A percentile compares a stretch with the other conserved stretches of the same genome.
Evolutionary conservation across 2,888 invertebrate species (phyloP).

Genomic region (Ochlodes sylvanus): DNA sequence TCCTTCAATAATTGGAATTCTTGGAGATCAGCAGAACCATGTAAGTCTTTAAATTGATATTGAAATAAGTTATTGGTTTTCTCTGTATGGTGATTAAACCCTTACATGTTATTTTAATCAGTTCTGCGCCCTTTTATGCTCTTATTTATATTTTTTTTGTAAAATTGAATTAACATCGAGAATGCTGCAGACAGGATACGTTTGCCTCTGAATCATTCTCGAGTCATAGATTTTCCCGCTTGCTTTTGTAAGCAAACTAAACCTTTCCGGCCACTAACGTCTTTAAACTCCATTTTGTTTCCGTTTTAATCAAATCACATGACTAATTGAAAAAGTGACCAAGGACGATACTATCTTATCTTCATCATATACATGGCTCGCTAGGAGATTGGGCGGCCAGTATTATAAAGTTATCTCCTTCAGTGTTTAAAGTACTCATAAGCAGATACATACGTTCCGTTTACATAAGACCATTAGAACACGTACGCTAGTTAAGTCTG

Average conservation of each 20-base stretch:
- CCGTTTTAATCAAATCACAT: neutral
- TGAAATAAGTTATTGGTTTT: constrained; percentile 10
- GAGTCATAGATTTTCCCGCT: constrained; percentile 22
- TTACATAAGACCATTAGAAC: constrained; percentile 42
- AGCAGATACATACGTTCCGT: constrained; percentile 42
- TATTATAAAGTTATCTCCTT: constrained; percentile 58
- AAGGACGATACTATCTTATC: constrained; percentile 72
- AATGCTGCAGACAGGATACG: neutral
- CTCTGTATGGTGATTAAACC: neutral
- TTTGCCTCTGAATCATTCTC: constrained; percentile 26
- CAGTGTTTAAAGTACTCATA: constrained; percentile 59
- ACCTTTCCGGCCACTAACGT: constrained; percentile 17
- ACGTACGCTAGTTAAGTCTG: constrained; percentile 2
- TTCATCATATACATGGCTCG: constrained; percentile 50
- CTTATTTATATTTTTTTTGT: neutral
- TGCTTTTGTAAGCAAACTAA: neutral
- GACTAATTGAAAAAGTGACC: constrained; percentile 37
- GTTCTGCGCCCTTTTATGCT: neutral
- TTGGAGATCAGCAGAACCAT: constrained; percentile 81
- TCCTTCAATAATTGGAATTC: constrained; percentile 80
- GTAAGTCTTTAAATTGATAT: constrained; percentile 63
- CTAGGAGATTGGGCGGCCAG: constrained; percentile 57
- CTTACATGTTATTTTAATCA: neutral
- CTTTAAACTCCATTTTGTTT: neutral
- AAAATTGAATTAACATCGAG: neutral